Evolutionary conservation across 2,113 vertebrate species (phyloP).

Genomic region (Limnothrissa miodon): DNA sequence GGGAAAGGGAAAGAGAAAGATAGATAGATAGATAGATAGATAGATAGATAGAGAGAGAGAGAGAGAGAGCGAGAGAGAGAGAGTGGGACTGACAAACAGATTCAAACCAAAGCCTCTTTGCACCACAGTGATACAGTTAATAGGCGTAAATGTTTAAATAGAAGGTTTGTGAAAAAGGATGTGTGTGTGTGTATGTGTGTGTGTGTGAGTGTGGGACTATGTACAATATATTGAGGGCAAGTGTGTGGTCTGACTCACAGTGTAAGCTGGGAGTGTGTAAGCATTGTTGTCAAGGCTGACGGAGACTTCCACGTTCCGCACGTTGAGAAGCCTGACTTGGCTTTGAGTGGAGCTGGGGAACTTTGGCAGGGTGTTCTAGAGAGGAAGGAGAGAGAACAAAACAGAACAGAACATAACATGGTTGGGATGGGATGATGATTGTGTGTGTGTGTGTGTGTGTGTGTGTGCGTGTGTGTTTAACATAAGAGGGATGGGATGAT

Average conservation of each 20-base stretch:
- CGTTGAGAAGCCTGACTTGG: slow-evolving; percentile 83
- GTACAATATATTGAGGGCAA: no score
- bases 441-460: neutral
- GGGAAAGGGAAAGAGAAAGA: no score
- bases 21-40: no score
- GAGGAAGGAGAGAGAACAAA: neutral
- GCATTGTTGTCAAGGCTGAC: neutral
- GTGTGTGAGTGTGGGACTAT: neutral
- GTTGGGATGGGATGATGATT: neutral
- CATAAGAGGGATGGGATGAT: neutral
- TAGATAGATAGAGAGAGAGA: no score
- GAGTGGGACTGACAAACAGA: no score
- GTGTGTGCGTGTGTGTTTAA: slow-evolving; percentile 8
- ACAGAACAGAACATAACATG: neutral
- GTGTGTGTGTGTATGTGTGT: neutral
- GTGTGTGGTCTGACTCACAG: slow-evolving; percentile 48
- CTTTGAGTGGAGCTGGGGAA: slow-evolving; percentile 68
- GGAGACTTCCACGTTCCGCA: neutral
- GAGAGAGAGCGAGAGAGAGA: no score
- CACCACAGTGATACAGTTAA: no score
- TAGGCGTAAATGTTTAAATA: no score
- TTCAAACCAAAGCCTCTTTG: no score
- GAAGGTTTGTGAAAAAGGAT: no score
- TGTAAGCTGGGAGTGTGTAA: slow-evolving; percentile 24
- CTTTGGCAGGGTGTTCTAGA: slow-evolving; percentile 78